These are phyloP conservation scores for Gandaritis pyraliata DNA, from an alignment of 2,888 invertebrate species.

Conservation along the genomic window DNA sequence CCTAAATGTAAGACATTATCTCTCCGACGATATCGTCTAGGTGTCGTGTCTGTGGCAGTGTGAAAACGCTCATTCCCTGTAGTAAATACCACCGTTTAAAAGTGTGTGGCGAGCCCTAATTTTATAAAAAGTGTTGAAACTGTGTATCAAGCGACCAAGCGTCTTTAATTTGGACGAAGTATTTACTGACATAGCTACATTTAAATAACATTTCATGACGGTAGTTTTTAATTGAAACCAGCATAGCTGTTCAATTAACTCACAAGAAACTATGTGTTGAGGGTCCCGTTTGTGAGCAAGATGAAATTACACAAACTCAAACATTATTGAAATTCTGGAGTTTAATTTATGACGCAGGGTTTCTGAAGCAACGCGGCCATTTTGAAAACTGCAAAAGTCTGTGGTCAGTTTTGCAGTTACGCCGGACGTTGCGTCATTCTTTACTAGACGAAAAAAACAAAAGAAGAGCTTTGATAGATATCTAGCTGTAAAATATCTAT, in stretches of 20 bases:
- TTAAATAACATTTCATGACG: conserved; percentile 16
- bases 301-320: conserved; percentile 41
- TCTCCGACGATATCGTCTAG: too few relatives aligned
- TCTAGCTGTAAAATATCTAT: too few relatives aligned
- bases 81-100: too few relatives aligned
- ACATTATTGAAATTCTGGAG: conserved; percentile 41
- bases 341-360: conserved; percentile 38
- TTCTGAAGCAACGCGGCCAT: not conserved
- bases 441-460: too few relatives aligned
- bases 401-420: not conserved
- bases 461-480: too few relatives aligned
- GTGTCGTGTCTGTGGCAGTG: too few relatives aligned
- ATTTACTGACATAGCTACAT: conserved; percentile 3
- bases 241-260: conserved; percentile 36
- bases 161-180: conserved; percentile 4
- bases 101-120: too few relatives aligned
- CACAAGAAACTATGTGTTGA: conserved; percentile 39
- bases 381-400: not conserved
- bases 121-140: too few relatives aligned
- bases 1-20: too few relatives aligned
- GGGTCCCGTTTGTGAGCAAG: conserved; percentile 37
- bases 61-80: too few relatives aligned
- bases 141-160: not conserved
- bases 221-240: conserved; percentile 34
- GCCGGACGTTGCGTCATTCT: not conserved